A percentile compares a stretch with the other conserved stretches of the same genome.
Conservation (phyloP, 2,888 invertebrate species). For the Agriopis aurantiaria region DNA sequence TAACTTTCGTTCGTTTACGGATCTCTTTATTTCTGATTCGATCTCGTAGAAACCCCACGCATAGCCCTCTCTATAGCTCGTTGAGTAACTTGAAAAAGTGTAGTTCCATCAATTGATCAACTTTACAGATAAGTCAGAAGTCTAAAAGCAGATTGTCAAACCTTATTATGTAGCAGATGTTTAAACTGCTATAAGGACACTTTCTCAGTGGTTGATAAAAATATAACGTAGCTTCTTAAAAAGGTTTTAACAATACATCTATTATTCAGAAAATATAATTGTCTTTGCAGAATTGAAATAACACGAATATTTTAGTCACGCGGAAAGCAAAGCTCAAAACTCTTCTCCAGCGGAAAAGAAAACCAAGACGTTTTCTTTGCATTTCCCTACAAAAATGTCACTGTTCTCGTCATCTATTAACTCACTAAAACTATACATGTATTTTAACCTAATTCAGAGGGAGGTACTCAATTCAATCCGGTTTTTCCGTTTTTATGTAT, state of each 20-base stretch:
- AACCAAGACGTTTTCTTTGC: conserved; percentile 21
- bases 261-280: neutral
- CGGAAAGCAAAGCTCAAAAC: conserved; percentile 9
- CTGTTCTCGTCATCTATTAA: conserved; percentile 16
- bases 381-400: conserved; percentile 26
- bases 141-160: too few species aligned
- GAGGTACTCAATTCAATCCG: too few species aligned
- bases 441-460: conserved; percentile 5
- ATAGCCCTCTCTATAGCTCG: too few species aligned
- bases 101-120: too few species aligned
- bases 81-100: too few species aligned
- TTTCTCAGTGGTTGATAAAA: neutral
- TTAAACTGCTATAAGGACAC: neutral
- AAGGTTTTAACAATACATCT: neutral
- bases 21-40: too few species aligned
- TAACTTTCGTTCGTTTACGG: too few species aligned
- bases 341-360: conserved; percentile 3
- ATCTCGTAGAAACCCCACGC: too few species aligned
- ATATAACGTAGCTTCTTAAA: neutral
- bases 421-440: conserved; percentile 20
- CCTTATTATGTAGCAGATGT: too few species aligned
- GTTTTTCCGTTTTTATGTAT: too few species aligned
- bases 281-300: conserved; percentile 12
- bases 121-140: too few species aligned
- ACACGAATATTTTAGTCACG: conserved; percentile 16